Conservation (phyloP, 2,888 invertebrate genomes). For the Rhyacophila evoluta region DNA sequence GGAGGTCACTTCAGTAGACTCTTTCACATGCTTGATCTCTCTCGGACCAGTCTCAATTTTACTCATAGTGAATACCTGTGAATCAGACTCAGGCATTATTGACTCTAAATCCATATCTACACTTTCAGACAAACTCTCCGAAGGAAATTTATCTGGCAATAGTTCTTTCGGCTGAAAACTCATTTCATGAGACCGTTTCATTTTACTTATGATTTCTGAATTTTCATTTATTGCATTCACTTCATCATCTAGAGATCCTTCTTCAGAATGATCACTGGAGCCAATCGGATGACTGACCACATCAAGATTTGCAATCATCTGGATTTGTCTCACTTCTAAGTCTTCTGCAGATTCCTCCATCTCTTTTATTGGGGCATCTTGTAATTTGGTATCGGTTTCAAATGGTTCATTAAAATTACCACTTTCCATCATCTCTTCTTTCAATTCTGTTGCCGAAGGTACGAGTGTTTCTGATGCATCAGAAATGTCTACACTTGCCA, state of each 20-base stretch:
- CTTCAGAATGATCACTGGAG: constrained; percentile 69
- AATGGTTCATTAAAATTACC: constrained; percentile 72
- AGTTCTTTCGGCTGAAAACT: constrained; percentile 79
- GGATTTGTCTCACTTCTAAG: constrained; percentile 32
- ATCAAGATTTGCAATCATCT: background rate
- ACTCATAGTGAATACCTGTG: constrained; percentile 54
- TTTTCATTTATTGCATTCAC: constrained; percentile 64
- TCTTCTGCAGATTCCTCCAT: constrained; percentile 60
- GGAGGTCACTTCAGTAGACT: constrained; percentile 41
- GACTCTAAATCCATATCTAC: constrained; percentile 58
- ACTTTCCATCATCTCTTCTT: constrained; percentile 78
- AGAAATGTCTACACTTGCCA: constrained; percentile 90
- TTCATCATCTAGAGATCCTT: constrained; percentile 71
- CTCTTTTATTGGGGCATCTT: constrained; percentile 51
- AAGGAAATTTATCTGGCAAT: constrained; percentile 66
- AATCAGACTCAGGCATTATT: constrained; percentile 52
- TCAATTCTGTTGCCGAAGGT: constrained; percentile 87
- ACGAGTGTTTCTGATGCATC: constrained; percentile 94
- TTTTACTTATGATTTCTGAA: constrained; percentile 74
- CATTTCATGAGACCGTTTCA: constrained; percentile 94
- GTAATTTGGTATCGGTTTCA: constrained; percentile 60
- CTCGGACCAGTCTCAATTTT: constrained; percentile 54
- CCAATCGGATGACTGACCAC: constrained; percentile 29
- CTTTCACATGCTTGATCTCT: constrained; percentile 49
- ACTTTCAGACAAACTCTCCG: constrained; percentile 64